Evolutionary conservation across 2,888 invertebrate genomes (phyloP), one percentile per base, ranked within the genome.

Genomic region (Epistrophella euchroma): DNA sequence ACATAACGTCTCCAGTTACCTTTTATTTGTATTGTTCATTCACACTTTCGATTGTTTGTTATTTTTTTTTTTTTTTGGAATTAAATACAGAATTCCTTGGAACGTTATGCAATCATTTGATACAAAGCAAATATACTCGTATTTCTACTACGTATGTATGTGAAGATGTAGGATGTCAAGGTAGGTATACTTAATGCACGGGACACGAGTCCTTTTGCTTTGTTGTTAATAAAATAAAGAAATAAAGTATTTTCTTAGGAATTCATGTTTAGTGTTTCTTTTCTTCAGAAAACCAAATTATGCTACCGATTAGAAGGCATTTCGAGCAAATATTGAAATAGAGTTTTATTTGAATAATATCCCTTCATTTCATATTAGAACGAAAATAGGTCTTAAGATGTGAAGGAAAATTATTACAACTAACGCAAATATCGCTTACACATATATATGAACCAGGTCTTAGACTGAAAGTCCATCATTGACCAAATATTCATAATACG

Each of bases 1-100:
- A 68, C 68, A 80, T n/a, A 72, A 68, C 60, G 45, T 60, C 77
- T 82, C 77, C 32, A 77, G 72, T 82, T 82, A 82, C 79, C 77
- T 22, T 47, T 43, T 68, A 25, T 68, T 56, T 80, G 76, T 71
- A 64, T 47, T 81, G 37, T 81, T 60, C 76, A 76, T 81, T 81
- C 76, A 81, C 81, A 81, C 81, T 71, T 76, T 80, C 55, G 45
- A 35, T 22, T 68, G n/a, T n/a, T n/a, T n/a, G n/a, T 37, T 28
- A 5, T 28, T 28, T 28, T 50, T 50, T 47, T 50, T 17, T 47
- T 17, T 17, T 47, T 47, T 64, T 17, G n/a, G 40, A 50, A 66
- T 43, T 43, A 68, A 50, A 50, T 3, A 55, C 19, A 25, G 43
- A 40, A 80, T 80, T 76, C 62, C 13, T 47, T 28, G 76, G 64